These are phyloP conservation scores for Nipponacmea schrenckii DNA, from an alignment of 2,888 invertebrate genomes.

Conservation along the genomic window DNA sequence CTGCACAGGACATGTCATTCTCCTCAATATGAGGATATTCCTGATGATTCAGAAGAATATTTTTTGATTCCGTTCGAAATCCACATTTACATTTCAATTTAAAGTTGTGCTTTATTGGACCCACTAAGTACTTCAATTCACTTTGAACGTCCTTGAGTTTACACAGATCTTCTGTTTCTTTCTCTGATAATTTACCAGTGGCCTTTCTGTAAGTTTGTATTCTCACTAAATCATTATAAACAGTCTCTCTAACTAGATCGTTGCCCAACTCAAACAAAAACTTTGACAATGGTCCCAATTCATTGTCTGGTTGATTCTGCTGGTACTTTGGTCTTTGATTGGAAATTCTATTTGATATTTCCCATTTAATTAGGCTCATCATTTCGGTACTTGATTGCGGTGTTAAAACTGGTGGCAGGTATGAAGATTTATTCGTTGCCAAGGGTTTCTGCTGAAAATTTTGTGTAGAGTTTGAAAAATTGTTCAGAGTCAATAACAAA, in stretches of 20 bases:
- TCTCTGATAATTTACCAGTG: slow-evolving; percentile 70
- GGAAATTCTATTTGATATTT: slow-evolving; percentile 43
- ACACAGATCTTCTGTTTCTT: slow-evolving; percentile 72
- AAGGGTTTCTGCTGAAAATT: background rate
- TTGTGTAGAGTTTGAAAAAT: background rate
- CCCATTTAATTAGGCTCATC: slow-evolving; percentile 53
- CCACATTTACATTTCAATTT: slow-evolving; percentile 49
- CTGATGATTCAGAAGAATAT: slow-evolving; percentile 78
- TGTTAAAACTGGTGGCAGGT: slow-evolving; percentile 24
- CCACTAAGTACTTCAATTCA: slow-evolving; percentile 51
- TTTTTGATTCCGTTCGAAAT: slow-evolving; percentile 51
- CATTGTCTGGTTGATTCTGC: slow-evolving; percentile 45
- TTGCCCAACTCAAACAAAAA: slow-evolving; percentile 92
- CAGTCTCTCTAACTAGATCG: slow-evolving; percentile 90
- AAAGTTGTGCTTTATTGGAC: slow-evolving; percentile 44
- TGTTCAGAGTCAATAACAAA: background rate
- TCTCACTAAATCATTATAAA: slow-evolving; percentile 89
- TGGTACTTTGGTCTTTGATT: slow-evolving; percentile 34
- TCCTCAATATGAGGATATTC: slow-evolving; percentile 53
- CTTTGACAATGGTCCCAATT: slow-evolving; percentile 73
- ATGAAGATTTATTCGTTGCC: background rate
- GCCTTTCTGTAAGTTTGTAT: slow-evolving; percentile 83
- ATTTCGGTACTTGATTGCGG: slow-evolving; percentile 51
- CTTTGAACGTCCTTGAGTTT: slow-evolving; percentile 74
- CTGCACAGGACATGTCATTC: slow-evolving; percentile 77